Percentiles rank a stretch among this genome's conserved stretches.
Evolutionary conservation across 1,140 invertebrate species (phyloP).

Genomic region (Chlorops oryzae): DNA sequence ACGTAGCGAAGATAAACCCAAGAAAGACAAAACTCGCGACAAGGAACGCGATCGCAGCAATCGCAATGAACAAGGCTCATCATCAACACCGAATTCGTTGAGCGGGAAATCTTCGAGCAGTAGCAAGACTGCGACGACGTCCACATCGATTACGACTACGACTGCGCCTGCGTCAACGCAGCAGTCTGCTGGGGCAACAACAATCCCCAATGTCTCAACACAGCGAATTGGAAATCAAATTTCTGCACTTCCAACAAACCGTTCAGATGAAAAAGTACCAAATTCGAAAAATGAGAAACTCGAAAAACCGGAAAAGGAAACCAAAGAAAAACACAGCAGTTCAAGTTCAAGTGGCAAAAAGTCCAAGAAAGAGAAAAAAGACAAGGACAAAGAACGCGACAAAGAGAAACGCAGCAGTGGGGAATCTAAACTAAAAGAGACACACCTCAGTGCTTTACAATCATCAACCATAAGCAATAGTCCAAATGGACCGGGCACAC

Average conservation of each 20-base stretch:
- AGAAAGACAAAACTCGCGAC: slow-evolving; percentile 54
- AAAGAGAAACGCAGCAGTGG: slow-evolving; percentile 14
- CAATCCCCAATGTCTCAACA: no score
- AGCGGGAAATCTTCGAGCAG: slow-evolving; percentile 49
- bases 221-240: no score
- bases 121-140: slow-evolving; percentile 29
- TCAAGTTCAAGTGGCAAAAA: slow-evolving; percentile 51
- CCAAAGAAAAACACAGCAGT: slow-evolving; percentile 8
- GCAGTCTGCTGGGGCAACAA: no score
- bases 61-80: slow-evolving; percentile 50
- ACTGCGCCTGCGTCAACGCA: no score
- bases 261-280: no score
- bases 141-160: slow-evolving; percentile 19
- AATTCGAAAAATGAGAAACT: no score
- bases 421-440: slow-evolving; percentile 22
- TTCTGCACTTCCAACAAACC: no score
- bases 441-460: no score
- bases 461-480: slow-evolving; percentile 12
- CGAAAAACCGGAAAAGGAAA: slow-evolving; percentile 2
- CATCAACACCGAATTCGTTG: slow-evolving; percentile 52
- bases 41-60: slow-evolving; percentile 58
- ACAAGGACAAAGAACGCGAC: slow-evolving; percentile 38
- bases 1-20: slow-evolving; percentile 61
- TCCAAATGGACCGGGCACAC: slow-evolving; percentile 35
- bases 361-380: slow-evolving; percentile 49